Conservation (phyloP, 2,113 vertebrate genomes). For the Psammodynastes pulverulentus region DNA sequence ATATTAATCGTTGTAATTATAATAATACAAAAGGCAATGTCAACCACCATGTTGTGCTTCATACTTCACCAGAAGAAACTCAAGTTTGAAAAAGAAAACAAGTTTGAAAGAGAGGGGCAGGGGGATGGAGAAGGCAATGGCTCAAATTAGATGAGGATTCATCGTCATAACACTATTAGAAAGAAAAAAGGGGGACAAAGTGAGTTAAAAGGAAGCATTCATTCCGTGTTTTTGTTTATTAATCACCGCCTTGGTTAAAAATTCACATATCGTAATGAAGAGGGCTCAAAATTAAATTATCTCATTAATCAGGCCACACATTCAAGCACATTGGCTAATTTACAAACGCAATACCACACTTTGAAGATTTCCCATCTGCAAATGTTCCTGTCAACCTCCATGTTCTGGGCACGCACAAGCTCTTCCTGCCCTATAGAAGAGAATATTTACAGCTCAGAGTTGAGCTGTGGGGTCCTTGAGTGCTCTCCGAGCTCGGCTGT, state of each 20-base stretch:
- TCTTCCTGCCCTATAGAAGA: constrained; percentile 23
- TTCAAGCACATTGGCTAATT: constrained; percentile 73
- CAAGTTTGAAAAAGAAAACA: constrained; percentile 67
- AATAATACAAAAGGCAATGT: constrained; percentile 82
- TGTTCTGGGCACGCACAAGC: constrained; percentile 78
- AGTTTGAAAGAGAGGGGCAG: background rate
- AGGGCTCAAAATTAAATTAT: constrained; percentile 68
- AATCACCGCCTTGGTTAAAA: constrained; percentile 68
- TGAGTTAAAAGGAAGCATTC: constrained; percentile 66
- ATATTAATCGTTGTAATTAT: constrained; percentile 63
- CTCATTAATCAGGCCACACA: constrained; percentile 73
- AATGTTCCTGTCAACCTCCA: constrained; percentile 79
- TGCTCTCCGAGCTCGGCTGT: background rate
- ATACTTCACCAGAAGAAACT: constrained; percentile 79
- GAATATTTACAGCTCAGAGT: background rate
- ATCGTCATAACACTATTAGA: constrained; percentile 83
- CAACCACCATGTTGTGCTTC: constrained; percentile 80
- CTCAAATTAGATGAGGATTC: constrained; percentile 69
- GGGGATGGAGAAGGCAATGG: constrained; percentile 59
- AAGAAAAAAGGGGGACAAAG: constrained; percentile 71
- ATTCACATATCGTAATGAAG: constrained; percentile 78
- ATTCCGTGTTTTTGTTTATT: constrained; percentile 46
- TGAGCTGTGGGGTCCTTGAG: background rate
- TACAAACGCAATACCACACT: constrained; percentile 80
- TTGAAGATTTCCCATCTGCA: constrained; percentile 64